Percentiles rank a stretch among this genome's conserved stretches.
These are phyloP conservation scores for Zaprionus africanus DNA, from an alignment of 1,140 invertebrate species.

Conservation along the genomic window DNA sequence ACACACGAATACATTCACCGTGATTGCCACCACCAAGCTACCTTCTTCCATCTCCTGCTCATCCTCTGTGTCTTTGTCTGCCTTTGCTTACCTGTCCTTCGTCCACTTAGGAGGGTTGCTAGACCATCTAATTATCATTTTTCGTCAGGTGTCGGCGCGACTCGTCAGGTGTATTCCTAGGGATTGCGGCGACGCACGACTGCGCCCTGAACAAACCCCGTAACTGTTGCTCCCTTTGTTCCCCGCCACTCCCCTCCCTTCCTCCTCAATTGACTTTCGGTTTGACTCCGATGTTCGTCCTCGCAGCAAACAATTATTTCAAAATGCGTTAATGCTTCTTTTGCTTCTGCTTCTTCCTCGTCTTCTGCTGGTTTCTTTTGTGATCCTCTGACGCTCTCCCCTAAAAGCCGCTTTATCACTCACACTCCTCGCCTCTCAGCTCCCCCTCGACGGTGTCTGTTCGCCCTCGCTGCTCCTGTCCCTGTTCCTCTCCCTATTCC, in stretches of 20 bases:
- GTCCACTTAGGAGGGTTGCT: conserved; percentile 61
- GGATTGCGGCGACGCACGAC: conserved; percentile 71
- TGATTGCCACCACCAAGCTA: conserved; percentile 71
- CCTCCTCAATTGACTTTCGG: conserved; percentile 11
- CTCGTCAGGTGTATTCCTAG: conserved; percentile 37
- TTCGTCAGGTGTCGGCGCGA: conserved; percentile 60
- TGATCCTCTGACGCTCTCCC: conserved; percentile 56
- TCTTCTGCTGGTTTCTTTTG: conserved; percentile 34
- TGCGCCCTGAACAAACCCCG: conserved; percentile 55
- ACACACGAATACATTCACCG: conserved; percentile 36
- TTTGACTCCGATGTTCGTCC: conserved; percentile 45
- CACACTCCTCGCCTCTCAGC: neutral
- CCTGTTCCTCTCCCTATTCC: conserved; percentile 7
- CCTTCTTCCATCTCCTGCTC: neutral
- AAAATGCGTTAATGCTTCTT: conserved; percentile 61
- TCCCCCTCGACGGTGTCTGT: conserved; percentile 3
- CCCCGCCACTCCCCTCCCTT: neutral
- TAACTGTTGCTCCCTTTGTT: conserved; percentile 10
- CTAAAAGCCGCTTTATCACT: conserved; percentile 47
- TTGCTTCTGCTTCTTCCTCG: conserved; percentile 28
- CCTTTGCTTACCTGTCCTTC: conserved; percentile 29
- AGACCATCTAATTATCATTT: conserved; percentile 79
- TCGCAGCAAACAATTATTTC: conserved; percentile 52
- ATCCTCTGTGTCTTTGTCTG: neutral
- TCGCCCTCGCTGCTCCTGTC: neutral